Percentiles rank a stretch among this genome's conserved stretches.
phyloP scores from a whole-genome alignment of 1,140 invertebrate species.

The Aphaenogaster ashmeadi region DNA sequence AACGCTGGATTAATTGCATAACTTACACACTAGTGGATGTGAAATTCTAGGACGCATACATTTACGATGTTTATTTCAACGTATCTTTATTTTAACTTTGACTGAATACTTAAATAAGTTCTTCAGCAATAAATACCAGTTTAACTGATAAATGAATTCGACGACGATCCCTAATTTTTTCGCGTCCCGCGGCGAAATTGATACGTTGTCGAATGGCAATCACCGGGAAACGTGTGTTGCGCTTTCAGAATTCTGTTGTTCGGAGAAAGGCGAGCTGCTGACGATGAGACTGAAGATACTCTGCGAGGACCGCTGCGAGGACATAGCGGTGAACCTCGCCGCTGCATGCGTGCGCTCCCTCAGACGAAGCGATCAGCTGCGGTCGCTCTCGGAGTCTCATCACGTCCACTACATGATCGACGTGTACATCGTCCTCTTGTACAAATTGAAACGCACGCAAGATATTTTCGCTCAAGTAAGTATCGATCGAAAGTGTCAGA shows the following conservation, averaged over 20 bases:
- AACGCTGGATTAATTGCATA: background rate
- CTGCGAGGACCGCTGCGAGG: constrained; percentile 88
- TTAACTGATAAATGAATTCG: background rate
- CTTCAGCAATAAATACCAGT: background rate
- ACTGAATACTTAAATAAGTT: background rate
- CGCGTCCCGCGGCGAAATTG: background rate
- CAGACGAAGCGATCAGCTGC: constrained; percentile 83
- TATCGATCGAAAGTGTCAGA: constrained; percentile 39
- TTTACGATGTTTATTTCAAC: background rate
- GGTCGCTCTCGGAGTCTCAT: constrained; percentile 84
- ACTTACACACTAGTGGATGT: background rate
- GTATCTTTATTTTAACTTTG: background rate
- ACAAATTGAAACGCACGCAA: constrained; percentile 87
- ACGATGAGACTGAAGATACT: constrained; percentile 88
- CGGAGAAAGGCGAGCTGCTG: constrained; percentile 87
- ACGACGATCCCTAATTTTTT: background rate
- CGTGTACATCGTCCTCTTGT: constrained; percentile 87
- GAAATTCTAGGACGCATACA: background rate
- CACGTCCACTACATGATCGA: constrained; percentile 88
- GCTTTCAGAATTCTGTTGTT: constrained; percentile 86
- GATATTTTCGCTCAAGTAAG: constrained; percentile 88
- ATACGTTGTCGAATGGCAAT: background rate
- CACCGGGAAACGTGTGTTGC: background rate
- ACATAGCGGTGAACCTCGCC: constrained; percentile 88
- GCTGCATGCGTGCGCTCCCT: constrained; percentile 86